phyloP scores from a whole-genome alignment of 2,888 invertebrate genomes.

The Tridacna crocea region DNA sequence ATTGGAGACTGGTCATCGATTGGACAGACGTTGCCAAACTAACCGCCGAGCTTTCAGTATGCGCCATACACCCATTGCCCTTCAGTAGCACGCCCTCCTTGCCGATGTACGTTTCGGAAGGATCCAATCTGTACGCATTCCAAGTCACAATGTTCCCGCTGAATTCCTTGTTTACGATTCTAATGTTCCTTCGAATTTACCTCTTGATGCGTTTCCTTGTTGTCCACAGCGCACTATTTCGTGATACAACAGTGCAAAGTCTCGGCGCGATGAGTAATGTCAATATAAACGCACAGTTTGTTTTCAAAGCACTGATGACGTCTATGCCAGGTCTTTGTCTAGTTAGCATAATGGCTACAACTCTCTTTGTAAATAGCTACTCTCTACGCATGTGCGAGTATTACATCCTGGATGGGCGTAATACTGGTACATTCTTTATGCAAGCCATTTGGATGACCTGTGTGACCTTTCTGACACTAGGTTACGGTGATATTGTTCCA shows the following conservation, averaged over 20 bases:
- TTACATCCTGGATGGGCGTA: constrained; percentile 66
- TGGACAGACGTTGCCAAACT: constrained; percentile 69
- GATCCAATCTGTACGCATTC: constrained; percentile 53
- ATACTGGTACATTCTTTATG: constrained; percentile 66
- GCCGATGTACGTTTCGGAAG: constrained; percentile 63
- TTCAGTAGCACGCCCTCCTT: constrained; percentile 65
- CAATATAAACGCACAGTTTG: constrained; percentile 77
- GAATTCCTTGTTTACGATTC: constrained; percentile 74
- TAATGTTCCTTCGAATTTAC: constrained; percentile 76
- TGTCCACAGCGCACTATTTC: constrained; percentile 75
- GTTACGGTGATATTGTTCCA: constrained; percentile 78
- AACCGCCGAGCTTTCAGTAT: constrained; percentile 68
- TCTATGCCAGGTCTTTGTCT: constrained; percentile 72
- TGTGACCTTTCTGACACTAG: constrained; percentile 77
- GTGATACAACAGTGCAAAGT: constrained; percentile 78
- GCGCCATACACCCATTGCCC: constrained; percentile 76
- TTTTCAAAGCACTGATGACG: constrained; percentile 76
- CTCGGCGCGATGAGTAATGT: constrained; percentile 77
- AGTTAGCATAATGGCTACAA: constrained; percentile 71
- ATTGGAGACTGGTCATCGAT: constrained; percentile 74
- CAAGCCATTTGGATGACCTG: constrained; percentile 78
- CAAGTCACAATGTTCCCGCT: constrained; percentile 65
- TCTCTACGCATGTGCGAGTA: constrained; percentile 75
- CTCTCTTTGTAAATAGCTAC: constrained; percentile 75
- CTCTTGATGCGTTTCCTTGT: constrained; percentile 74